Evolutionary conservation across 2,888 invertebrate genomes (phyloP).

Genomic region (Coleophora deauratella): DNA sequence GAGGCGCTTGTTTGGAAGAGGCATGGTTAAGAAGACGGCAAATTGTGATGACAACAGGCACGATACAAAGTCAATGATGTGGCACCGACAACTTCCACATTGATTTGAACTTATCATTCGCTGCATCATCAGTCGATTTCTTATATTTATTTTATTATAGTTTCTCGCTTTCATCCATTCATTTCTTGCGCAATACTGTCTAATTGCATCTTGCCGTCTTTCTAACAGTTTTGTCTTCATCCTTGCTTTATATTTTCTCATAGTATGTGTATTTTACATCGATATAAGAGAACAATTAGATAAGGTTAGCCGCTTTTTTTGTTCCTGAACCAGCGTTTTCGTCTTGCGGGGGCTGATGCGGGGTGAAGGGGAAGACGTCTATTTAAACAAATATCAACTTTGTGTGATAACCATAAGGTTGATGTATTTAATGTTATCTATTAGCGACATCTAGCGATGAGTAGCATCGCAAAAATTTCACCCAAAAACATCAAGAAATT

Average conservation of each 20-base stretch:
- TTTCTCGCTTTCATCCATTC: conserved; percentile 57
- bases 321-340: too few relatives aligned
- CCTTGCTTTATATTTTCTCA: conserved; percentile 31
- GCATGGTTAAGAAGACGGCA: conserved; percentile 62
- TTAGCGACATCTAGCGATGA: too few relatives aligned
- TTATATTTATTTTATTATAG: conserved; percentile 43
- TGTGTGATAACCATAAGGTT: too few relatives aligned
- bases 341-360: too few relatives aligned
- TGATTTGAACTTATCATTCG: conserved; percentile 37
- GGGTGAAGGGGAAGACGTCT: too few relatives aligned
- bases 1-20: conserved; percentile 13
- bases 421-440: too few relatives aligned
- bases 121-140: conserved; percentile 56
- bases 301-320: too few relatives aligned
- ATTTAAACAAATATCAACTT: too few relatives aligned
- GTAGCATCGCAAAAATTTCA: too few relatives aligned
- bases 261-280: conserved; percentile 12
- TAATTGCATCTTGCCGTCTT: conserved; percentile 73
- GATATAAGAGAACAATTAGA: too few relatives aligned
- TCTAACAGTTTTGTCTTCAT: conserved; percentile 54
- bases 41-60: conserved; percentile 53
- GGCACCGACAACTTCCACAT: conserved; percentile 63
- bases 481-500: too few relatives aligned
- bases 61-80: conserved; percentile 53
- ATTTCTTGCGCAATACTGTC: conserved; percentile 58